Percentiles rank a stretch among this genome's conserved stretches.
Conservation (phyloP, 1,140 invertebrate species). For the Dufourea novaeangliae region DNA sequence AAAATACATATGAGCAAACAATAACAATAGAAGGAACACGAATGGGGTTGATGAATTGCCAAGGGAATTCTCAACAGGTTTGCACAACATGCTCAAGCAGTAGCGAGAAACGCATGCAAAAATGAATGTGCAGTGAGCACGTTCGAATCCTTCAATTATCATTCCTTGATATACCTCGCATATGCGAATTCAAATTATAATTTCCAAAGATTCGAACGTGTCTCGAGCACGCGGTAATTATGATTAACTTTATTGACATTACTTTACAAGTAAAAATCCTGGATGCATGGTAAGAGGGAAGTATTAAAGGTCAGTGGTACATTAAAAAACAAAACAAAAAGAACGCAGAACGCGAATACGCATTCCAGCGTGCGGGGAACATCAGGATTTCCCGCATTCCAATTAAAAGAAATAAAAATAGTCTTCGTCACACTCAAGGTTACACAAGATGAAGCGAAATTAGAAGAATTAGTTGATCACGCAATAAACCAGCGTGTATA, state of each 20-base stretch:
- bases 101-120: conserved; percentile 63
- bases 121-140: conserved; percentile 49
- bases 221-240: conserved; percentile 4
- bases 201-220: background rate
- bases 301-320: conserved; percentile 17
- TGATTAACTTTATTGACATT: conserved; percentile 30
- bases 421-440: conserved; percentile 14
- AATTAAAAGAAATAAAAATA: conserved; percentile 12
- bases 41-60: conserved; percentile 32
- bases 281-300: conserved; percentile 12
- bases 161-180: background rate
- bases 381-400: background rate
- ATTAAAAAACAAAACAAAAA: conserved; percentile 62
- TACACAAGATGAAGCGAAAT: conserved; percentile 2
- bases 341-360: conserved; percentile 74
- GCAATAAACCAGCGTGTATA: too few species aligned
- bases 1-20: conserved; percentile 1
- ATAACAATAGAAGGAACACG: background rate
- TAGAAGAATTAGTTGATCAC: background rate
- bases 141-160: background rate
- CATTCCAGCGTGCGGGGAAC: conserved; percentile 65
- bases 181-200: background rate
- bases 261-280: conserved; percentile 46
- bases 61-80: conserved; percentile 50
- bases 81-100: conserved; percentile 64